Conservation (phyloP, 2,113 vertebrate species). For the Holacanthus passer region DNA sequence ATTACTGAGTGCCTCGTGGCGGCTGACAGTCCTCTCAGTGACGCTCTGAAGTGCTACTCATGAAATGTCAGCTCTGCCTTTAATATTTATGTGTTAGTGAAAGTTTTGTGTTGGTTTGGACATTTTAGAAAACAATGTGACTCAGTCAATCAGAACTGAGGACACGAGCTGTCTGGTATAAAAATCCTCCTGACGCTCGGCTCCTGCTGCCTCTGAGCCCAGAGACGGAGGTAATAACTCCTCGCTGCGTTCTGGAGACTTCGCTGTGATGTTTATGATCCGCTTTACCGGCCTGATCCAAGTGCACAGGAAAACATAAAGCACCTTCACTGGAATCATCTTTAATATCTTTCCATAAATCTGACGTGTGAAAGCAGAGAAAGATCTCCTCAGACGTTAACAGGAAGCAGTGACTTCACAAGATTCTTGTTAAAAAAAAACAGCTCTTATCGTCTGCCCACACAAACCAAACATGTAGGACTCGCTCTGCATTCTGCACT, state of each 20-base stretch:
- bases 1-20: neutral
- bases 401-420: neutral
- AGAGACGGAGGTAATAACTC: constrained; percentile 39
- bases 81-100: neutral
- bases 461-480: neutral
- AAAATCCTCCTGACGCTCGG: neutral
- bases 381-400: neutral
- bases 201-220: neutral
- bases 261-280: constrained; percentile 49
- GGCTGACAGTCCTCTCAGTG: neutral
- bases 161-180: neutral
- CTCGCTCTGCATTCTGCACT: neutral
- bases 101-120: neutral
- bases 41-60: neutral
- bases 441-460: constrained; percentile 8
- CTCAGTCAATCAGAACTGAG: neutral
- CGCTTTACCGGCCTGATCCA: constrained; percentile 9
- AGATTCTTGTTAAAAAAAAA: constrained; percentile 8
- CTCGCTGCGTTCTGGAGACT: constrained; percentile 49
- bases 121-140: neutral
- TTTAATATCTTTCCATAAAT: constrained; percentile 41
- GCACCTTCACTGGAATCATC: constrained; percentile 33
- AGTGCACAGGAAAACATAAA: constrained; percentile 28
- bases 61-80: neutral
- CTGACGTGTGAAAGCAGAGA: neutral